Evolutionary conservation across 1,140 invertebrate species (phyloP), one percentile per base, ranked within the genome.

Genomic region (Acyrthosiphon pisum): DNA sequence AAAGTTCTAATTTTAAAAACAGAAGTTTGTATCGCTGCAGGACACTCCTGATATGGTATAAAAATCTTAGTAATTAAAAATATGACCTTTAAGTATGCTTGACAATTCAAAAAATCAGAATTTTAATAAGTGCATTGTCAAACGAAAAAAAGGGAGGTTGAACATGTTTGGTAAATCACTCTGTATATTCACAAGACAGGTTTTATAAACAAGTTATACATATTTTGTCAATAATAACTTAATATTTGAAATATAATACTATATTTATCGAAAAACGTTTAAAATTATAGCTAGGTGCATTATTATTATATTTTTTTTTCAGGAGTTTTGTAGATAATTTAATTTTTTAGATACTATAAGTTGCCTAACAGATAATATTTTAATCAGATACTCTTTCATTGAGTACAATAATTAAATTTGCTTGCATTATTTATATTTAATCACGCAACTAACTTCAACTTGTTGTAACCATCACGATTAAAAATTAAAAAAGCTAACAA

Each of bases 401-500:
- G 48, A 53, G 7, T 89, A 89, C n/a, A 23, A 53, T 0, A 37
- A 50, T 53, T 9, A 88, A 50, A 88, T 35, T 48, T 26, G 0
- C 9, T 4, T n/a, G 26, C 44, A 48, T 87, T 87, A 46, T 87
- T 46, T 30, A 46, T 87, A 14, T 44, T 48, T 46, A 18, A 46
- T n/a, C 41, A 87, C 84, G 44, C 84, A 44, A 87, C 26, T 30
- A n/a, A 46, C 44, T 46, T 87, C 23, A 44, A 46, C 44, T 87
- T 30, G 44, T 26, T 30, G 84, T 46, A 46, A 87, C 11, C 44
- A n/a, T 87, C 11, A 48, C 41, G 84, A 11, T 53, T 37, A 89
- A 89, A 53, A 89, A 50, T 35, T 53, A 53, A 89, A 87, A 30
- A 53, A 89, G 37, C 60, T 76, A 76, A 76, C 60, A 68, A 68